Evolutionary conservation across 2,113 vertebrate species (phyloP), one percentile per base, ranked within the genome.

Genomic region (Tyrannus savana): DNA sequence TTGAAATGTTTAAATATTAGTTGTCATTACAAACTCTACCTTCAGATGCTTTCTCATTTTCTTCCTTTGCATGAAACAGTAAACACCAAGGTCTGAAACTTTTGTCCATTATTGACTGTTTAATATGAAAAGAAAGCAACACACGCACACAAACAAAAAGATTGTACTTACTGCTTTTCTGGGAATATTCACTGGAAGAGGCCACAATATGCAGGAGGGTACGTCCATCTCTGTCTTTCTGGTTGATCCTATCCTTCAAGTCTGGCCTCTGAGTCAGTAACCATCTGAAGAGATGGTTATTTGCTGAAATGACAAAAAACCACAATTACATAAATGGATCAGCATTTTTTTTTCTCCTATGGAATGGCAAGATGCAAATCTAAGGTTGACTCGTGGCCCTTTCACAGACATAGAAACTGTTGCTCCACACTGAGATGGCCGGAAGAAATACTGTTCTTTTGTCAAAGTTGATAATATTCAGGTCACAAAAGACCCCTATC

Each of bases 181-280:
- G 60, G 42, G 90, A 81, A 75, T 98, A 98, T 30, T 97, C 97
- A 33, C 49, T 81, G 68, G 91, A 94, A 63, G 96, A 79, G 10
- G 98, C 98, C 10, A 98, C 98, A 6, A 98, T 1, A 11, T 98
- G 98, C 46, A 98, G 80, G 50, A 98, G 84, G 0, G 98, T 98
- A 39, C 87, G 87, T 22, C 98, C 98, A 52, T 97, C 93, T 49
- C 93, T 74, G 22, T 98, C 97, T 87, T 96, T 93, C 80, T 98
- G 96, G 89, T 98, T 98, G 87, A 98, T 96, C 19, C n/a, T 89
- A 4, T 90, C 76, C 85, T 96, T 98, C 85, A 98, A 94, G 64
- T 97, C 94, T 1, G 98, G 98, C 37, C 81, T 98, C 25, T 84
- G 55, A 21, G 91, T 58, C 86, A 98, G 74, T 12, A 98, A 22